Conservation (phyloP, 2,797 vertebrate genomes). For the Taenioides sp. region DNA sequence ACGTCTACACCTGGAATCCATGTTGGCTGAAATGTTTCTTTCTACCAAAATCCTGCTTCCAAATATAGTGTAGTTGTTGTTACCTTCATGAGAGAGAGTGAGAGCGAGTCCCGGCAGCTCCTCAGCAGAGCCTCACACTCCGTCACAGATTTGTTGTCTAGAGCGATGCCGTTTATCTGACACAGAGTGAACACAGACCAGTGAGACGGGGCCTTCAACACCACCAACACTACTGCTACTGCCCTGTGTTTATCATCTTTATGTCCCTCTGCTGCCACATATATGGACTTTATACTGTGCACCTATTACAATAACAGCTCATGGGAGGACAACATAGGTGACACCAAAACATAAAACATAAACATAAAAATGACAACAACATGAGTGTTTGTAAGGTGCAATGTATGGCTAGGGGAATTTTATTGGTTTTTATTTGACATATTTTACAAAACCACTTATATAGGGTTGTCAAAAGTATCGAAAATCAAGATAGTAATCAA, state of each 20-base stretch:
- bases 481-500: no score
- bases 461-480: no score
- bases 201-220: conserved; percentile 47
- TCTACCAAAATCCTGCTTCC: no score
- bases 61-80: conserved; percentile 19
- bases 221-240: background rate
- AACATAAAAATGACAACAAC: conserved; percentile 17
- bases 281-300: conserved; percentile 5
- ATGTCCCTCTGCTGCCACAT: conserved; percentile 8
- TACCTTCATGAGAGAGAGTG: conserved; percentile 97
- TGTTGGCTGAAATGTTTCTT: no score
- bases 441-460: no score
- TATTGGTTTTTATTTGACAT: conserved; percentile 23
- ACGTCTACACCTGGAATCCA: no score
- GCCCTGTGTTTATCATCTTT: conserved; percentile 17
- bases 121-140: conserved; percentile 95
- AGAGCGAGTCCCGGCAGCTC: conserved; percentile 91
- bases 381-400: conserved; percentile 11
- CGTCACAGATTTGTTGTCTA: conserved; percentile 97
- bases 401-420: conserved; percentile 34
- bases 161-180: conserved; percentile 96
- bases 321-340: conserved; percentile 39
- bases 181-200: conserved; percentile 40
- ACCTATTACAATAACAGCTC: conserved; percentile 20
- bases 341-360: conserved; percentile 27